Percentiles rank a stretch among this genome's conserved stretches.
Evolutionary conservation across 2,113 vertebrate species (phyloP).

Genomic region (Mus spicilegus): DNA sequence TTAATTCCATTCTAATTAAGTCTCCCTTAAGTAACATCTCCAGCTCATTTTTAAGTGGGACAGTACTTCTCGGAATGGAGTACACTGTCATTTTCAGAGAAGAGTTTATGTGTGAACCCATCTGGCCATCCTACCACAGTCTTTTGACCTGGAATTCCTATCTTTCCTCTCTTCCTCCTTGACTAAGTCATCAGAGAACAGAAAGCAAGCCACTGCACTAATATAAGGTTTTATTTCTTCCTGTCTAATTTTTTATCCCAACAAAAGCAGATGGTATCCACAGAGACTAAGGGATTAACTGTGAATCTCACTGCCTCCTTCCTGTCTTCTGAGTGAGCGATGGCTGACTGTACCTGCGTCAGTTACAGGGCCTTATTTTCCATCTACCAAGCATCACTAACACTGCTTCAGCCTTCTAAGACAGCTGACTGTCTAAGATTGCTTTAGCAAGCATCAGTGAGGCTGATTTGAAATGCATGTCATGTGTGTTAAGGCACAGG

Average conservation of each 20-base stretch:
- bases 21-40: slow-evolving; percentile 26
- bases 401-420: not conserved
- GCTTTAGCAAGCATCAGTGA: not conserved
- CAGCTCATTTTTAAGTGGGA: slow-evolving; percentile 18
- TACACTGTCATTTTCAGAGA: slow-evolving; percentile 5
- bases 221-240: not conserved
- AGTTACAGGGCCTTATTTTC: not conserved
- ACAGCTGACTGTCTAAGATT: not conserved
- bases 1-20: slow-evolving; percentile 50
- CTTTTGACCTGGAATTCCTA: not conserved
- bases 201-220: not conserved
- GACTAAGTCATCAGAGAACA: not conserved
- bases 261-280: not conserved
- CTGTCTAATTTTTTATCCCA: not conserved
- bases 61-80: not conserved
- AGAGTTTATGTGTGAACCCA: not conserved
- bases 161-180: not conserved
- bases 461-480: slow-evolving; percentile 9
- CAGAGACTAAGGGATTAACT: not conserved
- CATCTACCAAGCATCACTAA: not conserved
- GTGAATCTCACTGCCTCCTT: not conserved
- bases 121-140: not conserved
- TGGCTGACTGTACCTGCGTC: not conserved
- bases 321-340: not conserved
- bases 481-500: slow-evolving; percentile 30